phyloP scores from a whole-genome alignment of 2,888 invertebrate species.

The Oxyteleia sp. region DNA sequence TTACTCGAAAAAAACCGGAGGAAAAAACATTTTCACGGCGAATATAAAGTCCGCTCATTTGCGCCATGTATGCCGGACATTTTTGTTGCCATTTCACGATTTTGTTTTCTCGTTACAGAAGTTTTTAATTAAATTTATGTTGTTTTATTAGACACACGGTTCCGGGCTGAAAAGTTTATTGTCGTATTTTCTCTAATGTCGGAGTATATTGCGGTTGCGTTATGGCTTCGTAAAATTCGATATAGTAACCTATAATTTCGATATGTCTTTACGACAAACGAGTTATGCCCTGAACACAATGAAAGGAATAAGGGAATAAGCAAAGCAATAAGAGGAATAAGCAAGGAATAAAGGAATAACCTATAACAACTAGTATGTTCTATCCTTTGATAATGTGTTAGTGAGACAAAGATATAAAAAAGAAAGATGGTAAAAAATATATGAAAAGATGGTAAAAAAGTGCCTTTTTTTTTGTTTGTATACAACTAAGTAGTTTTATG shows the following conservation, averaged over 20 bases:
- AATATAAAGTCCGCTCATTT: background rate
- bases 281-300: too few species aligned
- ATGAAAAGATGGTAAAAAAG: too few species aligned
- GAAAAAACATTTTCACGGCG: background rate
- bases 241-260: constrained; percentile 13
- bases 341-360: too few species aligned
- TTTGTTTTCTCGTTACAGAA: background rate
- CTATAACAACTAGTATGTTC: too few species aligned
- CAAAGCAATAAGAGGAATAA: too few species aligned
- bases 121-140: constrained; percentile 12
- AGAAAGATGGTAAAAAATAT: too few species aligned
- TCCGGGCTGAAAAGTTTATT: constrained; percentile 8
- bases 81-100: background rate
- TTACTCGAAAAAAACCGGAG: background rate
- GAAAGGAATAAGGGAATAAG: too few species aligned
- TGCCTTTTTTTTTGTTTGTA: too few species aligned
- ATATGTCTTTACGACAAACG: constrained; percentile 3
- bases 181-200: constrained; percentile 5
- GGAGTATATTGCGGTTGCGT: constrained; percentile 18
- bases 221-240: constrained; percentile 8
- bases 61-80: background rate
- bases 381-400: too few species aligned
- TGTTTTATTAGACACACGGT: background rate
- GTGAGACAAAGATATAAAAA: too few species aligned
- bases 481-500: too few species aligned